Evolutionary conservation across 2,113 vertebrate genomes (phyloP).

Genomic region (Coreoperca whiteheadi): DNA sequence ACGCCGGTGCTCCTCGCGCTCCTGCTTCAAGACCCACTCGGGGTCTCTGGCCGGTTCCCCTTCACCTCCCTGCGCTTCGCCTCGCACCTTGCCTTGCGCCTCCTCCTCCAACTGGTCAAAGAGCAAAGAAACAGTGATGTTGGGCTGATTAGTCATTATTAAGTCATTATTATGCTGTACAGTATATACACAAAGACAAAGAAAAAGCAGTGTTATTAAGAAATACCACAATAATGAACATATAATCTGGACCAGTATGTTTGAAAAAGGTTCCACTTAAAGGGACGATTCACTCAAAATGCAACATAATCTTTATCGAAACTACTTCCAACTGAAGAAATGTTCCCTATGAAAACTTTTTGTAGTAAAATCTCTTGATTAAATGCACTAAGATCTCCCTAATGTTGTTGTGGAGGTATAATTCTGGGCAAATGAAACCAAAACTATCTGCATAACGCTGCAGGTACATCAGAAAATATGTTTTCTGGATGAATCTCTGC

Average conservation of each 20-base stretch:
- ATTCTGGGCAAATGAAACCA: not conserved
- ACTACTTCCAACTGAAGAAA: not conserved
- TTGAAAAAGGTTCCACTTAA: not conserved
- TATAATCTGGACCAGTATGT: not conserved
- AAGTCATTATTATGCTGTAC: not conserved
- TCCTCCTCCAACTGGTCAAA: slow-evolving; percentile 72
- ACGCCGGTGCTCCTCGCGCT: slow-evolving; percentile 91
- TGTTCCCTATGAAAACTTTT: not conserved
- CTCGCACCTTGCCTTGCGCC: slow-evolving; percentile 24
- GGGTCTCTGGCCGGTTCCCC: slow-evolving; percentile 57
- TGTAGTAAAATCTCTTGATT: not conserved
- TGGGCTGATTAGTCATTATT: not conserved
- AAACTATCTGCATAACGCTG: not conserved
- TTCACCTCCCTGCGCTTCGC: slow-evolving; percentile 61
- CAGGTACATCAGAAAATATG: not conserved
- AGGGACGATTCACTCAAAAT: not conserved
- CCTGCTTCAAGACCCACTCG: slow-evolving; percentile 79
- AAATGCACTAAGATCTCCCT: too few relatives aligned
- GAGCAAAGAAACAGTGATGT: slow-evolving; percentile 9
- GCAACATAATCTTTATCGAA: not conserved
- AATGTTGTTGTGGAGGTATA: too few relatives aligned
- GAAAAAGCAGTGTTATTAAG: not conserved
- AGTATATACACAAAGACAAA: not conserved
- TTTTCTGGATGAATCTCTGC: not conserved
- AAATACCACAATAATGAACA: not conserved